Base-by-base conservation (phyloP, 1,140 invertebrate genomes). In the Procambarus clarkii region DNA sequence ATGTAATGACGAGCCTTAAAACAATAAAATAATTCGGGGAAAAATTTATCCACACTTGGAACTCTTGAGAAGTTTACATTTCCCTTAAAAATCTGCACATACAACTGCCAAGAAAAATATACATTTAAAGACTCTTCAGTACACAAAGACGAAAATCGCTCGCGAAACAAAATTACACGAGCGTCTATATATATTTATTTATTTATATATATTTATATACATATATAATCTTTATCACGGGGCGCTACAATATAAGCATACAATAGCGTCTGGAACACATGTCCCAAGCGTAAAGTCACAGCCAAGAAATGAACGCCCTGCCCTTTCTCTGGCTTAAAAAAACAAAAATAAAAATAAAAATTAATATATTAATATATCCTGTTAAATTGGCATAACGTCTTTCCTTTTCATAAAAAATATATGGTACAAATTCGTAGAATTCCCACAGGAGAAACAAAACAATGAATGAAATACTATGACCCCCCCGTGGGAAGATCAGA, bases 81-180 rank as follows among this genome's bases (percentile, higher is more conserved):
- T 80, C 50, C 69, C 60, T 46, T 69, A 81, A 34, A 69, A 48
- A 81, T 81, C 34, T 71, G 60, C 77, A 45, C 79, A 86, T 60
- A 86, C 64, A 77, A 86, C 48, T 86, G 84, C n/a, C 45, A 88
- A 88, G 86, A 88, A 88, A 54, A 88, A 88, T 88, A 88, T n/a
- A 88, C 78, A 4, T 79, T 64, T 88, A 5, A n/a, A 77, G 77
- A 64, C 76, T 87, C 54, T n/a, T 45, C 34, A 45, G 58, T 80
- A 80, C 45, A 80, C 45, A 80, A 45, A 77, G 77, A 80, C 74
- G 60, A 81, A 81, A 88, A 44, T 88, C 34, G 48, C 46, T 64
- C 77, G 58, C 58, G 45, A 80, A 44, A 88, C 21, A 81, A 60
- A 81, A 50, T 21, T 81, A 24, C 21, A 58, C 15, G 79, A 81